Base-by-base conservation (phyloP, 2,113 vertebrate species). In the Zapus hudsonius region DNA sequence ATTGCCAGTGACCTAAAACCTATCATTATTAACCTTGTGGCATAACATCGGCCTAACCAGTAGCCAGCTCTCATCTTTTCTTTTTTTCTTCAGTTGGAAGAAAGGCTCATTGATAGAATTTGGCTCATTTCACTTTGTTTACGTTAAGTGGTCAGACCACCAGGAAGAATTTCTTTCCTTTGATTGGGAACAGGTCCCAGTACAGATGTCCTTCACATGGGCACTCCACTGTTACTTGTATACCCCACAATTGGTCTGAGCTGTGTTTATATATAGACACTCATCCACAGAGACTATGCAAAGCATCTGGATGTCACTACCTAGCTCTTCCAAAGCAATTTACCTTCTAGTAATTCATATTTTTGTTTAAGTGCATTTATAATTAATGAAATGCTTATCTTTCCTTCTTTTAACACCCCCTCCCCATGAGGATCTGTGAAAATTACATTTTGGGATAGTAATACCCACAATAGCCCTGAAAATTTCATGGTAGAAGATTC, bases 111-210 rank as follows among this genome's bases (percentile, higher is more conserved):
- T 96, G 95, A 96, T 92, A 87, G 75, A 91, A 93, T 84, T 96
- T 96, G 94, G 96, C 95, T 76, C 75, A 31, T 81, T 79, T 63
- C 84, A 84, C 95, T 92, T 86, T 95, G 95, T 97, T 96, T 96
- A 96, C 93, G 94, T 96, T 94, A 94, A 94, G 91, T 96, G 96
- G 96, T 95, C 0, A 7, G 96, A 96, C 96, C 96, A 97, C 96
- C 96, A 94, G 44, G 94, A 90, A 73, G 85, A 93, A 63, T 89
- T 23, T 11, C 89, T 94, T 83, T 85, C 64, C 57, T 80, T 92
- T 90, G 92, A 90, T 73, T 92, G 87, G 95, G 84, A 96, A 78
- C 61, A 86, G 92, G 95, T 73, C 76, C 59, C 75, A 25, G 22
- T 83, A 79, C 92, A 94, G 95, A 93, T 90, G 92, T 86, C 79